A percentile compares a stretch with the other conserved stretches of the same genome.
Conservation (phyloP, 2,113 vertebrate species). For the Cairina moschata region DNA sequence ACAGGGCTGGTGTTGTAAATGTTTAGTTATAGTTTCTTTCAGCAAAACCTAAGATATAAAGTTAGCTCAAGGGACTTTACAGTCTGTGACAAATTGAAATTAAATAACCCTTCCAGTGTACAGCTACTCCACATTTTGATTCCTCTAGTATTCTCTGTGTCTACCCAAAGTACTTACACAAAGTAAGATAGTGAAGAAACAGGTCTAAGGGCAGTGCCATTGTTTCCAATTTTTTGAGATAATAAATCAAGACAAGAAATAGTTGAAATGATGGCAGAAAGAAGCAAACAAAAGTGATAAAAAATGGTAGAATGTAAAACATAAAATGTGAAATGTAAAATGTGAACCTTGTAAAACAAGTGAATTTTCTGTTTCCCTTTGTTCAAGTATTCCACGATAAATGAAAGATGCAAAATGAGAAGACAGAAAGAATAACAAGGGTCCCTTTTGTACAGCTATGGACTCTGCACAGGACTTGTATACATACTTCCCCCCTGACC, state of each 20-base stretch:
- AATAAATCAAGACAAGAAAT: background rate
- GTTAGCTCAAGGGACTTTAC: background rate
- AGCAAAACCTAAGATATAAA: background rate
- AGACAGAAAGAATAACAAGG: background rate
- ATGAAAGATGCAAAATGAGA: background rate
- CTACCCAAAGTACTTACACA: background rate
- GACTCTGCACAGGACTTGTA: background rate
- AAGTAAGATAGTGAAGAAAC: background rate
- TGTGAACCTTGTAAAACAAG: background rate
- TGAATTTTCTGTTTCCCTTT: background rate
- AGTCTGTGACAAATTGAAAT: background rate
- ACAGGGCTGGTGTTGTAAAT: background rate
- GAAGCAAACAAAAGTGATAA: accelerated
- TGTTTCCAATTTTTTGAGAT: background rate
- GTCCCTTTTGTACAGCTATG: background rate
- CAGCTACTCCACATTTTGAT: background rate
- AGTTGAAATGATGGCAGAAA: background rate
- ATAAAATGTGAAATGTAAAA: background rate
- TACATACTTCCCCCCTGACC: background rate
- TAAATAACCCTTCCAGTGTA: background rate
- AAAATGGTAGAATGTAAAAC: background rate
- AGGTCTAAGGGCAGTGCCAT: background rate
- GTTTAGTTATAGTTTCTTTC: background rate
- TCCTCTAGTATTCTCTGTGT: background rate
- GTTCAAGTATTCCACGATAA: background rate